Base-by-base conservation (phyloP, 30 jellyfish, hydroid and myxozoan species). In the Turritopsis dohrnii region DNA sequence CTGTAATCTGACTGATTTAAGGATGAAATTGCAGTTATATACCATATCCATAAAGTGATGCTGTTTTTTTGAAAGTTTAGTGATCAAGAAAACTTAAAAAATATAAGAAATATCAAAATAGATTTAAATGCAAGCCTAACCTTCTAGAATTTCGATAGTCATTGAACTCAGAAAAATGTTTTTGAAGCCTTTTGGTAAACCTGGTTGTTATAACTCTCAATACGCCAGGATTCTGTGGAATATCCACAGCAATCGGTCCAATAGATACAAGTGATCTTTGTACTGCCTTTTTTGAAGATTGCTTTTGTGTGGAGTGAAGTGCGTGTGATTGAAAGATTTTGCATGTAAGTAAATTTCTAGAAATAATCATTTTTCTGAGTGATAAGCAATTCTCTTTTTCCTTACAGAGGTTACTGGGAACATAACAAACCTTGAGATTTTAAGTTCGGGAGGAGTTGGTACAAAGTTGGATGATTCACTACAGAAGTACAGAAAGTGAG, bases 211-310 rank as follows among this genome's bases (percentile, higher is more conserved):
- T 86, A 69, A 88, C 81, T 24, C 96, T 60, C 19, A 92, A 53
- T 8, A 86, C 81, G 52, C 98, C 98, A 69, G 98, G 98, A 72
- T 92, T 95, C 76, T 92, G 98, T 28, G 98, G 98, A 65, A 92
- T 79, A 53, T 88, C 89, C 60, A 92, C 90, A 31, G 76, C 81
- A 69, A 92, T 85, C 20, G 92, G 90, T 25, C 98, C 98, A 25
- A 92, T 71, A 0, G 65, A 23, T 18, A 71, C 85, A 25, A 81
- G 54, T 71, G 87, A 28, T 66, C 88, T 76, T 79, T 86, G 81
- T 53, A 72, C 81, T 23, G 60, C 76, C 69, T 81, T 87, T 75
- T 52, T 25, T n/a, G 74, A 65, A 1, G 83, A 29, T 75, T 71
- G 77, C 54, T 87, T 86, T 66, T 69, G 69, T 26, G 90, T 79